Evolutionary conservation across 2,888 invertebrate genomes (phyloP), one percentile per base, ranked within the genome.

Genomic region (Emmelina monodactyla): DNA sequence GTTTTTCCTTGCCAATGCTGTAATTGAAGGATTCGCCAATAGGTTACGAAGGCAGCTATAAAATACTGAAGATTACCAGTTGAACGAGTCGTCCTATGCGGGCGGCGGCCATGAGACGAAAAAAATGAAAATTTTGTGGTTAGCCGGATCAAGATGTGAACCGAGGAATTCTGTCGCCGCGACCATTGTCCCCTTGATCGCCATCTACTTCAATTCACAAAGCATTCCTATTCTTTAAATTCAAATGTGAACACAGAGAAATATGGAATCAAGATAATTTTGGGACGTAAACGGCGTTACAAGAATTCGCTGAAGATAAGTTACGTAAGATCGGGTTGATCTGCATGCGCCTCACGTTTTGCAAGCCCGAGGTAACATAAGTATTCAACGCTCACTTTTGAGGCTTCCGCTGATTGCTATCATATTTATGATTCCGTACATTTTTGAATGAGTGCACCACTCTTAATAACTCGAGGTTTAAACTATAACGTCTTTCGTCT

Each of bases 101-200:
- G 73, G 71, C 58, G 43, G 44, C 46, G 46, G 37, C 41, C 39
- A 46, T 51, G 51, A 49, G 41, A 39, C 40, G 42, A 41, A 60
- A 62, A 62, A 65, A 66, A 57, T 53, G 39, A 55, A 59, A 63
- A 61, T 58, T 55, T 63, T 68, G 71, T 62, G 70, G 71, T 68
- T 55, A 58, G 53, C 46, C 50, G 47, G 50, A 47, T 47, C 46
- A 46, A 50, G 49, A 46, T 44, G 46, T 51, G 51, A 50, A 56
- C 46, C 49, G 48, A 41, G 44, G 49, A 19, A 19, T 19, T 19
- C 19, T 19, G 19, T 46, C 42, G 32, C 33, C 42, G 41, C 43
- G 37, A 33, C 44, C 49, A 52, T 56, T 55, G 51, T 32, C 35
- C 41, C 43, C 28, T 16, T 32, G 38, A 25, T 25, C 25, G 4